Evolutionary conservation across 1,140 invertebrate species (phyloP), one percentile per base, ranked within the genome.

Genomic region (Cotesia typhae): DNA sequence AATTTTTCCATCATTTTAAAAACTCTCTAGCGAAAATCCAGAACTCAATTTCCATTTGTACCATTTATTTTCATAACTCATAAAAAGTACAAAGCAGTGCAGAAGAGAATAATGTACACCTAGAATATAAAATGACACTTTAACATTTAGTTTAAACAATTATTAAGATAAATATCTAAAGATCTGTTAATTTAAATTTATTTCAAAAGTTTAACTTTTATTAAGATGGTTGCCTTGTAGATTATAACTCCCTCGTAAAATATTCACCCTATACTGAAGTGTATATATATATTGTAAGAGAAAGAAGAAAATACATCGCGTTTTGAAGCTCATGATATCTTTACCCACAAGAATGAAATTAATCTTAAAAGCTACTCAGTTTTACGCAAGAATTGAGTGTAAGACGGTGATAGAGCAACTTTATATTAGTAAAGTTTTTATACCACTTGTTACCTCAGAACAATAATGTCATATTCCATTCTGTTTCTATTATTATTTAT

Each of bases 361-460:
- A 6, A 47, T 47, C 41, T 47, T 47, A 47, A 10, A 10, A 28
- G 41, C 41, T 47, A 47, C 41, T 47, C 0, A 2, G 47, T 63
- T 65, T 71, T 41, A 47, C n/a, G 52, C 63, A 37, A 20, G 20
- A n/a, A 47, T 47, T 7, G 41, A 47, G 4, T 47, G 41, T 47
- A 9, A 47, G 6, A 47, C 41, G 5, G 10, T 47, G 41, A 47
- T 47, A 10, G 41, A 57, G 57, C 57, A 36, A 9, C 37, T 61
- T 70, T 69, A 70, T 70, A 60, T 55, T 47, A 47, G 41, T 47
- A 47, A 47, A 47, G 41, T 47, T 47, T 47, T 47, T 47, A 47
- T 47, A 47, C 41, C 41, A 47, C 41, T 47, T 47, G 41, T 47
- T 47, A 47, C 41, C 41, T 10, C 41, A 47, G 28, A 60, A 61